Conservation (phyloP, 1,140 invertebrate genomes). For the Hestina assimilis region DNA sequence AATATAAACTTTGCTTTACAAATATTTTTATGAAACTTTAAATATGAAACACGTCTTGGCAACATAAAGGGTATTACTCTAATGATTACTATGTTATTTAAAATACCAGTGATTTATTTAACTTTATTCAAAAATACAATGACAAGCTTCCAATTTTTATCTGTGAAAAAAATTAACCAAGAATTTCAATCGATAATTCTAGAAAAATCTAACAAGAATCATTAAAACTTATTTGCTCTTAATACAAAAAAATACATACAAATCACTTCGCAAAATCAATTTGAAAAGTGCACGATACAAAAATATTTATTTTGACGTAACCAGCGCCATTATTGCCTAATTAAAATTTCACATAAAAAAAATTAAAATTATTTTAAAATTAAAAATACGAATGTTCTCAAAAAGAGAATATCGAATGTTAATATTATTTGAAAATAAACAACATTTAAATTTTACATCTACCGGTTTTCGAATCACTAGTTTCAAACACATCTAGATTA, state of each 20-base stretch:
- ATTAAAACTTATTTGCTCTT: neutral
- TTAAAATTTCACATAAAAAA: constrained; percentile 21
- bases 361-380: constrained; percentile 13
- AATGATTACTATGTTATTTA: constrained; percentile 1
- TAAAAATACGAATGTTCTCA: no score
- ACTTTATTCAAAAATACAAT: no score
- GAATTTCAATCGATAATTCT: constrained; percentile 13
- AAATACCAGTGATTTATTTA: constrained; percentile 1
- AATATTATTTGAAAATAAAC: neutral
- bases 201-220: neutral
- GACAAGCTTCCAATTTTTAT: no score
- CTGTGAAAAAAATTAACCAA: no score
- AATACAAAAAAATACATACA: constrained; percentile 20
- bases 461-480: constrained; percentile 28
- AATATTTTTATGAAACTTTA: neutral
- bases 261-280: constrained; percentile 33
- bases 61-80: neutral
- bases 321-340: constrained; percentile 45
- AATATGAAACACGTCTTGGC: neutral
- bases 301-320: constrained; percentile 55
- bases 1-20: neutral
- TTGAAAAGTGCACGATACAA: constrained; percentile 40
- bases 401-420: no score
- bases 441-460: constrained; percentile 7
- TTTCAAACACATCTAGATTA: constrained; percentile 34